A percentile compares a stretch with the other conserved stretches of the same genome.
phyloP scores from a whole-genome alignment of 2,888 invertebrate species.

The Sturmia bella region DNA sequence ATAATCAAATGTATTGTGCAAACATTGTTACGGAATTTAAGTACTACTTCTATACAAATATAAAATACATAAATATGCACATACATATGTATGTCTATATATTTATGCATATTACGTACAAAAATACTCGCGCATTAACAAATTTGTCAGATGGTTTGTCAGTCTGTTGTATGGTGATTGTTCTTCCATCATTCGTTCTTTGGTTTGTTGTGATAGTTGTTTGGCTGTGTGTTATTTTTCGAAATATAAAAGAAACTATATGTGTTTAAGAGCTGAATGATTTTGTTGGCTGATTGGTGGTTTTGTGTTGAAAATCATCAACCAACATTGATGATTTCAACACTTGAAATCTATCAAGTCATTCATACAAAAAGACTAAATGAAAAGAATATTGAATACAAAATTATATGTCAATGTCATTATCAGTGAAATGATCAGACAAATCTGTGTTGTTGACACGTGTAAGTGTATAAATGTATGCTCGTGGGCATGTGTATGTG shows the following conservation, averaged over 20 bases:
- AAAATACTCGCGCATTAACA: slow-evolving; percentile 14
- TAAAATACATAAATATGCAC: not conserved
- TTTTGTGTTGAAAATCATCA: slow-evolving; percentile 56
- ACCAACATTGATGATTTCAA: slow-evolving; percentile 64
- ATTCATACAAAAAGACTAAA: slow-evolving; percentile 58
- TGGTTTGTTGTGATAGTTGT: slow-evolving; percentile 19
- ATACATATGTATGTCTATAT: not conserved
- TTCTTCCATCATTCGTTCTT: slow-evolving; percentile 6
- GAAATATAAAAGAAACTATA: no score
- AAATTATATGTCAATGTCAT: slow-evolving; percentile 77
- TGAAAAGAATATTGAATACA: slow-evolving; percentile 53
- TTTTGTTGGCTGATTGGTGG: slow-evolving; percentile 60
- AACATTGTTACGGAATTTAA: slow-evolving; percentile 53
- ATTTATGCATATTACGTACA: not conserved
- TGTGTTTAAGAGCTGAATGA: slow-evolving; percentile 25
- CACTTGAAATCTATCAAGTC: slow-evolving; percentile 72
- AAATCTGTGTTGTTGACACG: slow-evolving; percentile 63
- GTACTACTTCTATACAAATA: slow-evolving; percentile 29
- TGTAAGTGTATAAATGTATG: not conserved
- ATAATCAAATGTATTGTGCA: slow-evolving; percentile 54
- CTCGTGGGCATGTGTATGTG: not conserved
- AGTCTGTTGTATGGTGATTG: not conserved
- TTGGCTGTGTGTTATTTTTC: not conserved
- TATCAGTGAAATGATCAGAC: slow-evolving; percentile 79
- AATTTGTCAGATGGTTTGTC: slow-evolving; percentile 46